Percentiles rank a stretch among this genome's conserved stretches.
Conservation (phyloP, 1,140 invertebrate genomes). For the Anoplolepis gracilipes region DNA sequence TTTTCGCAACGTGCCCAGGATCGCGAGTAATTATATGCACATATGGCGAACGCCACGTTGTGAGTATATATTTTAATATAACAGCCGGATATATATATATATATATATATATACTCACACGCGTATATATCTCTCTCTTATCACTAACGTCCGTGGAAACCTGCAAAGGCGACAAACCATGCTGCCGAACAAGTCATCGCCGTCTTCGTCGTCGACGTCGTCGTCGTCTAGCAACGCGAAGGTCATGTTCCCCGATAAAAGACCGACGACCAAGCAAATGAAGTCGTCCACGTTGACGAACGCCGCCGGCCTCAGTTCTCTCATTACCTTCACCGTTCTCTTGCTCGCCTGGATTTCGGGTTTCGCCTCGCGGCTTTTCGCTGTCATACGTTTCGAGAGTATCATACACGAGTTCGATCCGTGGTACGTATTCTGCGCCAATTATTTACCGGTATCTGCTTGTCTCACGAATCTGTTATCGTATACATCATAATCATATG, state of each 20-base stretch:
- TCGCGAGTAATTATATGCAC: constrained; percentile 56
- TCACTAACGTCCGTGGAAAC: constrained; percentile 31
- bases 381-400: constrained; percentile 99
- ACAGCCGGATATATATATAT: constrained; percentile 43
- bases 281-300: constrained; percentile 87
- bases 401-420: constrained; percentile 99
- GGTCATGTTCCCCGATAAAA: constrained; percentile 81
- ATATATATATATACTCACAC: constrained; percentile 16
- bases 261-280: constrained; percentile 81
- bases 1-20: constrained; percentile 62
- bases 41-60: constrained; percentile 67
- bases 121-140: background rate
- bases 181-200: constrained; percentile 77
- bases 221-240: constrained; percentile 73
- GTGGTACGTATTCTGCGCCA: constrained; percentile 90
- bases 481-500: background rate
- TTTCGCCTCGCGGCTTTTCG: constrained; percentile 98
- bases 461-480: background rate
- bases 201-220: background rate
- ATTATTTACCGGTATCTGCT: background rate
- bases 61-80: constrained; percentile 18
- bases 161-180: constrained; percentile 57
- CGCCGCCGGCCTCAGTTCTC: constrained; percentile 90
- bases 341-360: constrained; percentile 98
- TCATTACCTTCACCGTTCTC: constrained; percentile 96